Evolutionary conservation across 2,797 vertebrate species (phyloP), one percentile per base, ranked within the genome.

Genomic region (Peromyscus nudipes): DNA sequence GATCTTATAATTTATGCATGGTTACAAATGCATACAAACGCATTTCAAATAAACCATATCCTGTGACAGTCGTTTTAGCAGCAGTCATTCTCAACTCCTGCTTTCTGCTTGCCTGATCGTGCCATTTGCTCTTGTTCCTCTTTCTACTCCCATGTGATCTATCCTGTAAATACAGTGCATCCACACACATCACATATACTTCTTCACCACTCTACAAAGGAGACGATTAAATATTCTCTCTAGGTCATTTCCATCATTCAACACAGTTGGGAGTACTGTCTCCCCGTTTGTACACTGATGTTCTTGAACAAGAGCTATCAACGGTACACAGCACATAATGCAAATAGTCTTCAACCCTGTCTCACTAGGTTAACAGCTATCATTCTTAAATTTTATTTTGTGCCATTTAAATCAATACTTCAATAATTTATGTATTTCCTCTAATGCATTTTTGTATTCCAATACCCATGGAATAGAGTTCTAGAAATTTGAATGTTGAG

Each of bases 181-280:
- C 79, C 1, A 46, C 31, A 71, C 13, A 40, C 7, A 31, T 19
- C 43, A 73, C 13, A 75, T 6, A 40, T 3, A 76, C 23, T 60
- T 92, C 77, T 71, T 65, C 43, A 64, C 34, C 57, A 29, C 25
- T 71, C 91, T n/a, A 46, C 46, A 92, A 93, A 88, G 37, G n/a
- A 17, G 27, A 81, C 55, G 91, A 91, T 64, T 67, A 81, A 94
- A 79, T 87, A 46, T 12, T 91, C 14, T 69, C 65, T 69, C 25
- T 92, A 67, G 8, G 31, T 49, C 46, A 93, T 75, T 93, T 89
- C 73, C 17, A 49, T 89, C 49, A 37, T 57, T 76, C 55, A 95
- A 31, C 34, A 81, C 34, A 71, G n/a, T 88, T 93, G 71, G n/a
- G 34, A 91, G 81, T 64, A 55, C 23, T 67, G 40, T 34, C 29